Conservation (phyloP, 2,888 invertebrate species). For the Lasiommata megera region DNA sequence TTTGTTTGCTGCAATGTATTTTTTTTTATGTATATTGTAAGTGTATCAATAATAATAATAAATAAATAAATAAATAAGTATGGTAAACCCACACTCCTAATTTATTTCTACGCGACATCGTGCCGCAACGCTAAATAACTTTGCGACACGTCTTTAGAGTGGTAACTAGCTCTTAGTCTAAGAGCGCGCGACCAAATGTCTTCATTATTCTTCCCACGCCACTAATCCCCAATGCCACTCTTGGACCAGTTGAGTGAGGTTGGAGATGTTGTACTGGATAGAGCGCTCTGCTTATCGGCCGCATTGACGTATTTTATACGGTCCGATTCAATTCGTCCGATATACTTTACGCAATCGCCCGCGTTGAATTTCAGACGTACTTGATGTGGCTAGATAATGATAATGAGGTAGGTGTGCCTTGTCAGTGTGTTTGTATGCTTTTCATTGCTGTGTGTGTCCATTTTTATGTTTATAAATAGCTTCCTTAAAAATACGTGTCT, state of each 20-base stretch:
- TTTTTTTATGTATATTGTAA: too few species aligned
- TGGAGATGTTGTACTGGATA: constrained; percentile 28
- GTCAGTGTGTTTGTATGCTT: neutral
- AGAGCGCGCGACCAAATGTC: constrained; percentile 56
- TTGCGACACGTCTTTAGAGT: too few species aligned
- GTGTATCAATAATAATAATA: too few species aligned
- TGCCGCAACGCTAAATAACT: too few species aligned
- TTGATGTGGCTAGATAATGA: constrained; percentile 5
- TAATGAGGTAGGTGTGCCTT: neutral
- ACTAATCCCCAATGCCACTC: constrained; percentile 29
- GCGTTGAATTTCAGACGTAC: constrained; percentile 17
- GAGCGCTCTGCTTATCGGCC: constrained; percentile 27
- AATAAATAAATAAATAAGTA: too few species aligned
- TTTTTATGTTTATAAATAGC: too few species aligned
- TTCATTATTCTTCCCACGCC: constrained; percentile 69
- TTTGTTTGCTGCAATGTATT: too few species aligned
- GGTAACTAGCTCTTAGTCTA: constrained; percentile 22
- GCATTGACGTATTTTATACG: constrained; percentile 31
- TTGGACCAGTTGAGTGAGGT: constrained; percentile 30
- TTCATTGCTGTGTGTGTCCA: too few species aligned
- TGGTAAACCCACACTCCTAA: too few species aligned
- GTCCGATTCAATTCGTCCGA: constrained; percentile 23
- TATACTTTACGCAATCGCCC: constrained; percentile 26
- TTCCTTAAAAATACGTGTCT: too few species aligned
- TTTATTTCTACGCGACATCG: too few species aligned